Conservation (phyloP, 2,113 vertebrate genomes). For the Sebastes fasciatus region DNA sequence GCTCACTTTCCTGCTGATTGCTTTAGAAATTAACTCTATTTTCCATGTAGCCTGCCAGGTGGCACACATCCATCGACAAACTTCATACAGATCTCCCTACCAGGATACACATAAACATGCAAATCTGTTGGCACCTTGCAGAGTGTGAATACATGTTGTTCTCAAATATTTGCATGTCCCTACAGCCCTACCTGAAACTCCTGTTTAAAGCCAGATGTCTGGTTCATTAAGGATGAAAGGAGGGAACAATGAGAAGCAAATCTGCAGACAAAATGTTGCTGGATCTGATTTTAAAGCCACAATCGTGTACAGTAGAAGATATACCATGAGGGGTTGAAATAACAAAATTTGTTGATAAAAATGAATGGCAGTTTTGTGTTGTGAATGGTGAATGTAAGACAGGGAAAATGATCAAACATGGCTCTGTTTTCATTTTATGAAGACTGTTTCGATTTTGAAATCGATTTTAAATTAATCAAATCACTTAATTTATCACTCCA, state of each 20-base stretch:
- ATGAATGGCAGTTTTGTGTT: too few relatives aligned
- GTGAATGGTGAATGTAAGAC: too few relatives aligned
- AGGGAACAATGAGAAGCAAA: background rate
- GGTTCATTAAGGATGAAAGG: background rate
- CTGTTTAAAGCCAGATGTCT: conserved; percentile 11
- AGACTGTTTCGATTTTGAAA: too few relatives aligned
- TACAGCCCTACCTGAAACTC: background rate
- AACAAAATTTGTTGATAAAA: too few relatives aligned
- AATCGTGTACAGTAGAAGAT: background rate
- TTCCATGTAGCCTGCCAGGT: background rate
- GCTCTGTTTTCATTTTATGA: too few relatives aligned
- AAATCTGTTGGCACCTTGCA: background rate
- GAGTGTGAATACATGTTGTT: conserved; percentile 7
- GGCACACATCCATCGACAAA: conserved; percentile 6
- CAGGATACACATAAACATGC: background rate
- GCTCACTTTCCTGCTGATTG: conserved; percentile 1
- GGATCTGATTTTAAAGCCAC: conserved; percentile 1
- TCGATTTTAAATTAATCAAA: too few relatives aligned
- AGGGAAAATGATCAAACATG: too few relatives aligned
- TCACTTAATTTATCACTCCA: too few relatives aligned
- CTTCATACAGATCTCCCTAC: background rate
- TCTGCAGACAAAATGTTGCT: background rate
- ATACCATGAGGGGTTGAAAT: too few relatives aligned
- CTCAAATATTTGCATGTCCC: conserved; percentile 7
- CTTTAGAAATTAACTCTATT: background rate